Base-by-base conservation (phyloP, 2,797 vertebrate genomes). In the Saguinus oedipus region DNA sequence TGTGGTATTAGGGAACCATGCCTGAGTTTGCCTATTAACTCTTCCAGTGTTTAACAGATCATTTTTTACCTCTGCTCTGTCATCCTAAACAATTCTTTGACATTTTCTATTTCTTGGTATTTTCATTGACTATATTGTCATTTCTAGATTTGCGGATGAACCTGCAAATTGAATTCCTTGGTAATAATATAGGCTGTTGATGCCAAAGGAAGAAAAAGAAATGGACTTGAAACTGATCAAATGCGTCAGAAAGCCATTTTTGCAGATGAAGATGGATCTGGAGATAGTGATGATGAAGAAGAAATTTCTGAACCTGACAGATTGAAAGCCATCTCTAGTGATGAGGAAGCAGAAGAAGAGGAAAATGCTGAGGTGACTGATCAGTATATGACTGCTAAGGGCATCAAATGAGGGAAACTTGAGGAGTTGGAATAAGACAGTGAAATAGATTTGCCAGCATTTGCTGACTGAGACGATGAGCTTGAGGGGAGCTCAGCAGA, bases 391-490 rank as follows among this genome's bases (percentile, higher is more conserved):
- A 70, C 36, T 64, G 24, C 88, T 26, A 72, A 84, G 81, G 96
- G 97, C 72, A 9, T 94, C 85, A 99, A 99, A 95, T 98, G 96
- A 33, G 97, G 97, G 70, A 99, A 98, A 96, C 88, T 44, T 44
- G 98, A 98, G 44, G 88, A 97, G 72, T 83, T 89, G 90, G 82
- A 96, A 72, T 98, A 95, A 17, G 80, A 93, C 61, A 6, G 39
- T 7, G 94, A 97, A 61, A 74, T 95, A 13, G 99, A 99, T 86
- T 33, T 99, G 53, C 99, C 99, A 0, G 99, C 82, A 0, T 99
- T 99, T 95, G 99, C 99, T 36, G 99, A 99, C 97, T 99, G 99
- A 0, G 99, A 99, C 15, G 99, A 99, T 0, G 99, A 99, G 76
- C 98, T 99, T 79, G 99, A 99, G 98, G 53, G 97, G 93, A 99